Evolutionary conservation across 2,113 vertebrate genomes (phyloP), one percentile per base, ranked within the genome.

Genomic region (Paramormyrops kingsleyae): DNA sequence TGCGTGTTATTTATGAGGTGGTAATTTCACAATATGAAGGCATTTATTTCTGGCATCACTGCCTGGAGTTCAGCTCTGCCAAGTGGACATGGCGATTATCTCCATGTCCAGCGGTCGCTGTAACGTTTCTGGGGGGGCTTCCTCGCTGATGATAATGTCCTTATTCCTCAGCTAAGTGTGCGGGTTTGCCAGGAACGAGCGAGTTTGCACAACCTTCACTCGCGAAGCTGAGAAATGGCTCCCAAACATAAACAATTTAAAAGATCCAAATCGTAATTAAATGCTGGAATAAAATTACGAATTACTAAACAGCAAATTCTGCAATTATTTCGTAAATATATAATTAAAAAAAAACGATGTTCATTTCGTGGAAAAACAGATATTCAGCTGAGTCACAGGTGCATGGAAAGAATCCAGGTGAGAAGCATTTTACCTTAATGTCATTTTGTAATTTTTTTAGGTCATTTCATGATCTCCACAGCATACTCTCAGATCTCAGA

Each of bases 1-100:
- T 91, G 89, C 13, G 88, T 80, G 89, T 92, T 90, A 93, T 94
- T 94, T 93, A 94, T 89, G 92, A 91, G 52, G 88, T 89, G 87
- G 87, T 74, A 53, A 91, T 90, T 90, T 90, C 90, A 92, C 89
- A 92, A 92, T 84, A 91, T 88, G 80, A 90, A 92, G 91, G 88
- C n/a, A 80, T 91, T 89, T 70, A 90, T 46, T 93, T 89, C 66
- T 91, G 62, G 80, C 59, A 84, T 24, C 46, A 46, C 6, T 42
- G 89, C 12, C 52, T 70, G 39, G 5, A 74, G 39, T 62, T 47
- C 4, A 88, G 47, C 17, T 87, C 15, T 88, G 59, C 88, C 62
- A 91, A 93, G 89, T 83, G 90, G 88, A n/a, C 70, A 56, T 59
- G 53, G 1, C 83, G 87, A 89, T 90, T 59, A 89, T 88, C 53